Conservation (phyloP, 2,797 vertebrate genomes). For the Tachyglossus aculeatus region DNA sequence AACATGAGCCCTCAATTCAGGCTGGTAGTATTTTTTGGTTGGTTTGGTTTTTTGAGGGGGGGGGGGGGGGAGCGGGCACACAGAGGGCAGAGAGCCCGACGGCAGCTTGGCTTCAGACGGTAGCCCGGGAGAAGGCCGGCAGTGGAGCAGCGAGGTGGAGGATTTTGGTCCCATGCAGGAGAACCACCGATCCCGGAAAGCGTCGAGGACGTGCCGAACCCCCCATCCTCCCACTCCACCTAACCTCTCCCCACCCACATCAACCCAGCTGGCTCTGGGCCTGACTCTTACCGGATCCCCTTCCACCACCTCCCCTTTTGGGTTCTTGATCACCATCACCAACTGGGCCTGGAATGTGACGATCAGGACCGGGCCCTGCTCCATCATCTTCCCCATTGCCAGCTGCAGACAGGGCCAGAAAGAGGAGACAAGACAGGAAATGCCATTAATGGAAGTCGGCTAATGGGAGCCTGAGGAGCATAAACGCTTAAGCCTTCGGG, state of each 20-base stretch:
- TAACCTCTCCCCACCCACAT: background rate
- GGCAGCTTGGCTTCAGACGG: too few relatives aligned
- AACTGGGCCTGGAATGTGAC: constrained; percentile 96
- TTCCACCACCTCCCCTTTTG: constrained; percentile 90
- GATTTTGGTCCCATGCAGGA: background rate
- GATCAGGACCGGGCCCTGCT: constrained; percentile 94
- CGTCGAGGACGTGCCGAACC: background rate
- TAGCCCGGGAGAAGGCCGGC: background rate
- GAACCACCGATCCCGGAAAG: background rate
- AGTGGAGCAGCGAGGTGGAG: background rate
- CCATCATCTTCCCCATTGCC: constrained; percentile 98
- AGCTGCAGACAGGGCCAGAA: constrained; percentile 71
- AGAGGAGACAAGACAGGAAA: background rate
- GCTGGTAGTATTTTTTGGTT: too few relatives aligned
- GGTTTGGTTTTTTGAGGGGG: too few relatives aligned
- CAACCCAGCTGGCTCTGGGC: background rate
- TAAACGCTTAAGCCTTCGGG: too few relatives aligned
- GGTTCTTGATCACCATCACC: constrained; percentile 88
- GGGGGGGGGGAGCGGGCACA: too few relatives aligned
- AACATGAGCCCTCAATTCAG: too few relatives aligned
- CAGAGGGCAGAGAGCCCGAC: too few relatives aligned
- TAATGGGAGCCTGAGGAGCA: too few relatives aligned
- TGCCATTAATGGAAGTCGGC: background rate
- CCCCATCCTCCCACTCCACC: background rate
- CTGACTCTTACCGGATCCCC: constrained; percentile 87